phyloP scores from a whole-genome alignment of 2,888 invertebrate species.

The Parnassius apollo region DNA sequence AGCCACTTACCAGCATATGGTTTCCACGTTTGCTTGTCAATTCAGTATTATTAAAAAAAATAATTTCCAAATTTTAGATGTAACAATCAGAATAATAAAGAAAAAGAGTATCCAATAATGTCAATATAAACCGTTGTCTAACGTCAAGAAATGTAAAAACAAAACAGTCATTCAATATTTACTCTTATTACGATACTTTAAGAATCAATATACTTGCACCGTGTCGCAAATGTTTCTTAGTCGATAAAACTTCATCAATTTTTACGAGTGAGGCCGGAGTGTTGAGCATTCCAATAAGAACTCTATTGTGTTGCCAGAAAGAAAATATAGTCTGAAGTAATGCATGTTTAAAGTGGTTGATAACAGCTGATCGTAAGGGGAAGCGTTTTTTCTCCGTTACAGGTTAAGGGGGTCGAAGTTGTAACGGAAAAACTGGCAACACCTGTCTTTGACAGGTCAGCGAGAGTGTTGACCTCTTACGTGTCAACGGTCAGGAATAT shows the following conservation, averaged over 20 bases:
- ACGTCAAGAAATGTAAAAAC: neutral
- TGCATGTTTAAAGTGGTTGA: constrained; percentile 14
- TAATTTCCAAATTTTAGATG: too few relatives aligned
- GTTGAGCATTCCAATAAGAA: neutral
- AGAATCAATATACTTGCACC: neutral
- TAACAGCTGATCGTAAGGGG: constrained; percentile 35
- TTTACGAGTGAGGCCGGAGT: neutral
- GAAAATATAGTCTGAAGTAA: neutral
- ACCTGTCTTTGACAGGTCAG: constrained; percentile 39
- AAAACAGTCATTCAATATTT: neutral
- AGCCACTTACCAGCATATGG: too few relatives aligned
- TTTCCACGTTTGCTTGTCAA: too few relatives aligned
- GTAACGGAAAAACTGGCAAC: constrained; percentile 35
- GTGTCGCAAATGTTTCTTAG: neutral
- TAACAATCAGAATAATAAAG: too few relatives aligned
- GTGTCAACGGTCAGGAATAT: constrained; percentile 5
- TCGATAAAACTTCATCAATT: constrained; percentile 1
- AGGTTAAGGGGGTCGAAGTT: constrained; percentile 32
- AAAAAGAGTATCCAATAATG: neutral
- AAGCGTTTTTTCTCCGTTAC: constrained; percentile 28
- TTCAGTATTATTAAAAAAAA: too few relatives aligned
- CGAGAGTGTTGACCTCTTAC: constrained; percentile 27
- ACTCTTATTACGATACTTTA: neutral
- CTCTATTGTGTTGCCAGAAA: neutral
- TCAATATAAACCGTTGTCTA: constrained; percentile 1